Evolutionary conservation across 2,113 vertebrate species (phyloP).

Genomic region (Amblyornis subalaris): DNA sequence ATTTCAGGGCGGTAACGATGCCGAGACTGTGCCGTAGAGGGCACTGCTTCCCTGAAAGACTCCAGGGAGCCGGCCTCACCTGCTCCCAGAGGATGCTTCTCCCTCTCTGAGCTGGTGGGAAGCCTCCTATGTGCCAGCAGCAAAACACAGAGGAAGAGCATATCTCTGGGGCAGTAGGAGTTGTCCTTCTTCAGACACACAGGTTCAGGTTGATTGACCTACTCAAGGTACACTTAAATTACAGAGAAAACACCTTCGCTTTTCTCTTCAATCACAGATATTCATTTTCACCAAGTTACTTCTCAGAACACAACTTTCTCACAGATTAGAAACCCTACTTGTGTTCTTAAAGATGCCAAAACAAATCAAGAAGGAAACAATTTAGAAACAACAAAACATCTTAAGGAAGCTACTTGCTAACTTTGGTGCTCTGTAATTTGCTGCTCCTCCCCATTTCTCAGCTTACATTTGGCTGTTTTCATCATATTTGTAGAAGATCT

Average conservation of each 20-base stretch:
- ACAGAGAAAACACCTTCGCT: background rate
- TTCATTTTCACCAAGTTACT: background rate
- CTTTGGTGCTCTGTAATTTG: background rate
- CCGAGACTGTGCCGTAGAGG: conserved; percentile 23
- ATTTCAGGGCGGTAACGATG: background rate
- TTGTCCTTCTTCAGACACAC: background rate
- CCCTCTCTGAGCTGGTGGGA: background rate
- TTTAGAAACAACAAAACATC: background rate
- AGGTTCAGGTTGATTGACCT: background rate
- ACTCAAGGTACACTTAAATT: background rate
- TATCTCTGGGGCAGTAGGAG: background rate
- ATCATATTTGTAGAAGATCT: background rate
- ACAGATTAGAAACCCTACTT: background rate
- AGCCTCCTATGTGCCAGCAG: background rate
- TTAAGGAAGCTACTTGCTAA: background rate
- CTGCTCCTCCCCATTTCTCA: background rate
- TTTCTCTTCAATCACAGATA: background rate
- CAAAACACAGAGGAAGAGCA: background rate
- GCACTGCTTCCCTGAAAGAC: conserved; percentile 13
- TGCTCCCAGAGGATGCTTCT: background rate
- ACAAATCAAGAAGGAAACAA: background rate
- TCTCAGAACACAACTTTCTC: background rate
- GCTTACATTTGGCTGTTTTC: background rate
- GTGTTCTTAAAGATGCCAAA: background rate
- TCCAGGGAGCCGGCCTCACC: background rate